Base-by-base conservation (phyloP, 2,888 invertebrate genomes). In the Leptura quadrifasciata region DNA sequence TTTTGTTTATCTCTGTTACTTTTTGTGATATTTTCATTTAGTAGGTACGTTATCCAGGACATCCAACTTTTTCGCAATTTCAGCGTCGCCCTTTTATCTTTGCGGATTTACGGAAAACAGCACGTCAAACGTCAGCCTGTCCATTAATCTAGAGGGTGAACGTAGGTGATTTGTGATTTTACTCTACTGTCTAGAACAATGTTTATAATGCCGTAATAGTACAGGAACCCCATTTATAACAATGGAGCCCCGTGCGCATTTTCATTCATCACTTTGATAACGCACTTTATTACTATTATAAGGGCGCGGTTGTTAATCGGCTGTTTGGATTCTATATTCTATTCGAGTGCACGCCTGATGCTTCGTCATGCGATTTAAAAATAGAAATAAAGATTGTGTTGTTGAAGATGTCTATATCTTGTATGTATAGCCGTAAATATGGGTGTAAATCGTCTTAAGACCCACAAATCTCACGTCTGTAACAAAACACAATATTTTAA, bases 131-230 rank as follows among this genome's bases (percentile, higher is more conserved):
- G 24, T 71, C 24, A 15, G 9, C 18, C 39, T 60, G 58, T 69
- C 63, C 74, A 74, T 74, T 74, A 70, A 75, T 70, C 70, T 63
- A 54, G 73, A 67, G 60, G 73, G 73, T 18, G 75, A 54, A 65
- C 60, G 52, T 47, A 47, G 69, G 64, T 75, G 70, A 70, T 67
- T 73, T 57, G 75, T 72, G 74, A 79, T 73, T 74, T 78, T 57
- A 47, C 72, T 60, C 54, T 63, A 27, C 64, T 58, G 77, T 67
- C 61, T 74, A 65, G 74, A 79, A 80, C 77, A 81, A 80, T 82
- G 81, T 82, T 83, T 80, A 80, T 78, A 78, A 82, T 80, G 80
- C 77, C 77, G 77, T 78, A 77, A 80, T 78, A 75, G 75, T 76
- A 71, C 74, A 69, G 70, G 68, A 68, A 67, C 75, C 72, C 77